A percentile compares a stretch with the other conserved stretches of the same genome.
Evolutionary conservation across 2,113 vertebrate genomes (phyloP).

Genomic region (Asarcornis scutulata): DNA sequence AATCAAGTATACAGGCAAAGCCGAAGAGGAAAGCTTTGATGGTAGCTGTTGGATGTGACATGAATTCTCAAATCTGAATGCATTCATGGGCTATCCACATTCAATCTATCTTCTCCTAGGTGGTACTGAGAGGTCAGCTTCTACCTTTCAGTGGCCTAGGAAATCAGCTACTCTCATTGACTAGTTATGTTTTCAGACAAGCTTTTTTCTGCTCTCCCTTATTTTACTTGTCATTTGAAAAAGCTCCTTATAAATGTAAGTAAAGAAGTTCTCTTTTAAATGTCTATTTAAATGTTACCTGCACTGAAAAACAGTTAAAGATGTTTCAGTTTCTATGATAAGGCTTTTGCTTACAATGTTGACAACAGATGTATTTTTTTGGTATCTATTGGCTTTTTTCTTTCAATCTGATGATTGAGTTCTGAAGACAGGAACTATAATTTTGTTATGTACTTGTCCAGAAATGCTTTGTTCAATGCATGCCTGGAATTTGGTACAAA

Average conservation of each 20-base stretch:
- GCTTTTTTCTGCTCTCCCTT: not conserved
- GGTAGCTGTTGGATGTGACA: not conserved
- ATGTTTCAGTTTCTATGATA: not conserved
- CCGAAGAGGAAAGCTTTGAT: not conserved
- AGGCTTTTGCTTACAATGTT: not conserved
- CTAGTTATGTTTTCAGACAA: not conserved
- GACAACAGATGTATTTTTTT: not conserved
- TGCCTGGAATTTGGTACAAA: not conserved
- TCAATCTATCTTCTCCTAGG: not conserved
- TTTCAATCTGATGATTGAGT: not conserved
- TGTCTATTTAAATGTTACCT: not conserved
- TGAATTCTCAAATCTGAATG: not conserved
- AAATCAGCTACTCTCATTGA: not conserved
- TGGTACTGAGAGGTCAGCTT: not conserved
- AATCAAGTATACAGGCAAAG: not conserved
- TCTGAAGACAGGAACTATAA: not conserved
- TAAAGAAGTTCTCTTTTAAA: not conserved
- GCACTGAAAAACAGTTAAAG: not conserved
- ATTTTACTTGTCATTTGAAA: not conserved
- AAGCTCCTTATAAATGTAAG: not conserved
- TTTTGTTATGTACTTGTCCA: not conserved
- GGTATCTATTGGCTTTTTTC: rapidly evolving
- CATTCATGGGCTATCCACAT: not conserved
- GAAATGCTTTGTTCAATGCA: not conserved
- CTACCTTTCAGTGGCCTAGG: not conserved